Base-by-base conservation (phyloP, 2,888 invertebrate species). In the Ctenicera cuprea region DNA sequence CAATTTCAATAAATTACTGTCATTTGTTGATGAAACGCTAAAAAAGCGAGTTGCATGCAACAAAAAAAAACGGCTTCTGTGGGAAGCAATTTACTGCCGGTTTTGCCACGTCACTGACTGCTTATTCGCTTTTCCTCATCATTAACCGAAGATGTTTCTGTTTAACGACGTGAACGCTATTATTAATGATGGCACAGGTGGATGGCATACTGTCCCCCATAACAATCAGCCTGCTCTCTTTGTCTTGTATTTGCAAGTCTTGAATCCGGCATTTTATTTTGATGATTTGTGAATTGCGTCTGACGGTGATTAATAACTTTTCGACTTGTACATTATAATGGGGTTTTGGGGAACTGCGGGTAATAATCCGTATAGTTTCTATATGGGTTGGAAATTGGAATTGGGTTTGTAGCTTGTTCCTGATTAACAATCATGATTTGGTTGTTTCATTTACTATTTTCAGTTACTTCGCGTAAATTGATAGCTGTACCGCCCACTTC, bases 171-270 rank as follows among this genome's bases (percentile, higher is more conserved):
- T 45, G 67, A 26, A 68, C 59, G 59, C 43, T 22, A 37, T 68
- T 61, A 68, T 68, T 68, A 61, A 61, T 61, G 67, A 41, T 30
- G 20, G 59, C 20, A 59, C 67, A 68, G 67, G 67, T 68, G 67
- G 33, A 59, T 59, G 37, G 18, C 30, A 59, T 45, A 61, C 30
- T 57, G 66, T 41, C 52, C 37, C 22, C 41, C 57, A 57, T 67
- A 43, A 37, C 41, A 67, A 67, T 68, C 67, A 41, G 20, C 20
- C 26, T 14, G 30, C 54, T 16, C 43, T 59, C 59, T 30, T 45
- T 59, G 22, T 43, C 26, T 37, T 66, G 38, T 41, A 57, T 54
- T 54, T 52, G 41, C 57, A 66, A 66, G 59, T 59, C 59, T 20
- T 3, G 20, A 14, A 54, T 14, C 30, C n/a, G 54, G 18, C 59